Evolutionary conservation across 2,888 invertebrate genomes (phyloP), one percentile per base, ranked within the genome.

Genomic region (Bedellia somnulentella): DNA sequence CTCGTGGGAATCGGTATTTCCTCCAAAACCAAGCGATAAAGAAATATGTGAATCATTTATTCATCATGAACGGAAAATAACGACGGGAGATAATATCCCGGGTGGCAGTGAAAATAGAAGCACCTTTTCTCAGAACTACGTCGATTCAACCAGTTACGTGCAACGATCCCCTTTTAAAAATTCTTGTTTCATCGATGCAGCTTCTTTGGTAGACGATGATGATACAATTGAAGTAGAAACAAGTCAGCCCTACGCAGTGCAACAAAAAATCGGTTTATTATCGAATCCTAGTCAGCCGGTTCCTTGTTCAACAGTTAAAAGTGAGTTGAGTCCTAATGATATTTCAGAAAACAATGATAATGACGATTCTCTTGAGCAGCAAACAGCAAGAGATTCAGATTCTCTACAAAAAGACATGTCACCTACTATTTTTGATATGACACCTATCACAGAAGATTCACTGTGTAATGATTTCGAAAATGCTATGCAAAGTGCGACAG

Each of bases 121-220:
- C n/a, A 10, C 49, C 27, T 48, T 46, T 32, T 39, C 55, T 35
- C 55, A 48, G 30, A 47, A 57, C 43, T 50, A 59, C 47, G 41
- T 76, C 43, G 41, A 78, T 50, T 59, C 81, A 28, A 35, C 41
- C 24, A 45, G 43, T 37, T 38, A 46, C 35, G 46, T 44, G 10
- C 49, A 53, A 38, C 57, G 52, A 34, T 48, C 52, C 2, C 46
- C 53, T 3, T 46, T 46, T 27, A 66, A 61, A 45, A 50, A 56
- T 2, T 51, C 82, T 35, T 89, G 85, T 52, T 89, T 89, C 44
- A 89, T 89, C 40, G 88, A 89, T 53, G 89, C 88, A 10, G 83
- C 89, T 5, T 83, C 82, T 48, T 63, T 89, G 37, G 80, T 80
- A 13, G 89, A 89, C 52, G 88, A 89, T 48, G 80, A 78, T 40